Evolutionary conservation across 2,888 invertebrate species (phyloP).

Genomic region (Drosophila flavopinicola): DNA sequence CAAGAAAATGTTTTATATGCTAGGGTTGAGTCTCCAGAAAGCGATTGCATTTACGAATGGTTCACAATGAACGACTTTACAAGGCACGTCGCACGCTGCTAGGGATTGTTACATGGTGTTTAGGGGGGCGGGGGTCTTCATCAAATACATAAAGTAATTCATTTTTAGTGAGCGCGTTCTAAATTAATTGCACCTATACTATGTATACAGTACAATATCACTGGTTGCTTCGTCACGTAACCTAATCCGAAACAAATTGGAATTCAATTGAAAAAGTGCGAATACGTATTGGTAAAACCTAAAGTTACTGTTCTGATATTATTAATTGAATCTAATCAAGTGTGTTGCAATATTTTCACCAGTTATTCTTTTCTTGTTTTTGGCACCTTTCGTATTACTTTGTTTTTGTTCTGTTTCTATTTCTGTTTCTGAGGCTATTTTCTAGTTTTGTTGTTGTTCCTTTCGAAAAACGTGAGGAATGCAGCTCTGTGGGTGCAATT

Average conservation of each 20-base stretch:
- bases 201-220: constrained; percentile 85
- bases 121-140: constrained; percentile 16
- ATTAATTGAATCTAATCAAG: constrained; percentile 33
- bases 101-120: constrained; percentile 30
- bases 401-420: constrained; percentile 18
- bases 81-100: constrained; percentile 62
- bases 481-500: constrained; percentile 69
- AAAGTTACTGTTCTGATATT: constrained; percentile 47
- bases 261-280: constrained; percentile 63
- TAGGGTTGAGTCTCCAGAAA: constrained; percentile 77
- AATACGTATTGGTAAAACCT: constrained; percentile 50
- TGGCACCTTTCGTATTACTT: constrained; percentile 50
- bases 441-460: constrained; percentile 35
- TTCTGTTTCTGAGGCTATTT: constrained; percentile 38
- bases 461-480: constrained; percentile 57
- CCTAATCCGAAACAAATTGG: constrained; percentile 79
- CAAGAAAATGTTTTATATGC: constrained; percentile 17
- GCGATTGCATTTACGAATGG: constrained; percentile 50
- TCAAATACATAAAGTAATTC: constrained; percentile 54
- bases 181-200: constrained; percentile 85
- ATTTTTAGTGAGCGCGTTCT: constrained; percentile 82
- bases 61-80: constrained; percentile 79
- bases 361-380: constrained; percentile 18
- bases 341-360: constrained; percentile 53
- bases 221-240: constrained; percentile 84